These are phyloP conservation scores for Tragelaphus imberbis DNA, from an alignment of 2,113 vertebrate genomes.

Conservation along the genomic window DNA sequence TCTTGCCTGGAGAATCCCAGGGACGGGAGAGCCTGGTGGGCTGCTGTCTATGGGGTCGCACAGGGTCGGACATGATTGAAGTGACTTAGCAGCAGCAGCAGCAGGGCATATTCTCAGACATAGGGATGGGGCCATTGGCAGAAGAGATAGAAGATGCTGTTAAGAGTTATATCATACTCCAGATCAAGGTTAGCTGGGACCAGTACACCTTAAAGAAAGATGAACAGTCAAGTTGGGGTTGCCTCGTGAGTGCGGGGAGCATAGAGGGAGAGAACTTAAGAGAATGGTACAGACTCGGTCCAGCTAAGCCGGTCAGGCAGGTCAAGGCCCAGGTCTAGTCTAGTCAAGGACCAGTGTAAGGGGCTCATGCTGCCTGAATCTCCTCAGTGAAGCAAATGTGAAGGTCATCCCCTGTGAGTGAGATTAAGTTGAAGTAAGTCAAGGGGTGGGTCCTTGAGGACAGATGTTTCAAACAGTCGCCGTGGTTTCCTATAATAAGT, in stretches of 20 bases:
- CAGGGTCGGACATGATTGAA: too few relatives aligned
- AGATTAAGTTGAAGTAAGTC: conserved; percentile 32
- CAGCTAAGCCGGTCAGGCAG: neutral
- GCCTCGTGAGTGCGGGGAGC: neutral
- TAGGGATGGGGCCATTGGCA: neutral
- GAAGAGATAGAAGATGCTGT: neutral
- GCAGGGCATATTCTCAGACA: neutral
- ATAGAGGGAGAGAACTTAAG: neutral
- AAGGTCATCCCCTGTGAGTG: neutral
- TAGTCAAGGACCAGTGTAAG: neutral
- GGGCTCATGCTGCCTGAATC: neutral
- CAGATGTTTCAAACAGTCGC: conserved; percentile 1
- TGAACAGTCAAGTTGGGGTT: neutral
- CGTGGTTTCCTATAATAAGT: conserved; percentile 16
- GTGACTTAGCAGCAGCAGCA: neutral
- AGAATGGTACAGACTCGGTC: too few relatives aligned
- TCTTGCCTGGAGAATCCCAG: too few relatives aligned
- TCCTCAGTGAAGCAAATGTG: neutral
- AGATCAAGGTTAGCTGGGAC: neutral
- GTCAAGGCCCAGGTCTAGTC: neutral
- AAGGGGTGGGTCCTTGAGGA: neutral
- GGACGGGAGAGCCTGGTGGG: too few relatives aligned
- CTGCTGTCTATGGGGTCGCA: too few relatives aligned
- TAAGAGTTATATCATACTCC: neutral
- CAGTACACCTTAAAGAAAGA: neutral